A percentile compares a stretch with the other conserved stretches of the same genome.
Conservation (phyloP, 2,797 vertebrate genomes). For the Helicolenus hilgendorfi region DNA sequence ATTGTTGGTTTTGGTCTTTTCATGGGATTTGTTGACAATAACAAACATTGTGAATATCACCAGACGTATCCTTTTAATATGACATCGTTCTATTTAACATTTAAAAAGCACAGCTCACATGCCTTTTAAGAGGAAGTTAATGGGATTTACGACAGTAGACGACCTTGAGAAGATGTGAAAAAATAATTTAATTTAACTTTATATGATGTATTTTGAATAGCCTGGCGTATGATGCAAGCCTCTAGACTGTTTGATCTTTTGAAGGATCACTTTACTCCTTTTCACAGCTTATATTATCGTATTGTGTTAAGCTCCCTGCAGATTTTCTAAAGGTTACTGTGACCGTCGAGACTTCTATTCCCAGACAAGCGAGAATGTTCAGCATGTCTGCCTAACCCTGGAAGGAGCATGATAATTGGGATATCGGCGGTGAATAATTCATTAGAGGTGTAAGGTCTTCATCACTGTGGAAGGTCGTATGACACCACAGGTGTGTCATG, state of each 20-base stretch:
- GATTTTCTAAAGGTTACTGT: conserved; percentile 49
- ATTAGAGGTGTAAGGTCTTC: conserved; percentile 48
- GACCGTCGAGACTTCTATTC: conserved; percentile 19
- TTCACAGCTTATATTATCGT: background rate
- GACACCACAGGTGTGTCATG: conserved; percentile 19
- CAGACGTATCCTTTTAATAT: background rate
- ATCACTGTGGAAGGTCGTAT: conserved; percentile 42
- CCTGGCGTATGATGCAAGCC: background rate
- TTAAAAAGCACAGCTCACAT: background rate
- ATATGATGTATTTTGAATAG: background rate
- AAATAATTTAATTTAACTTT: background rate
- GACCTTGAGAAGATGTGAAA: background rate
- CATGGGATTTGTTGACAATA: background rate
- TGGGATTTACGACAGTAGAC: background rate
- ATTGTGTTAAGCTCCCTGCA: background rate
- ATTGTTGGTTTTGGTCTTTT: background rate
- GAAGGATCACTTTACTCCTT: conserved; percentile 11
- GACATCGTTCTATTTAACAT: background rate
- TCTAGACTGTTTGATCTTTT: conserved; percentile 4
- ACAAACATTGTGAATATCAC: background rate
- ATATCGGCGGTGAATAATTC: conserved; percentile 71
- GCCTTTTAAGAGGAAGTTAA: background rate
- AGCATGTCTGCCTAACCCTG: conserved; percentile 21
- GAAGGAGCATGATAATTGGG: conserved; percentile 68
- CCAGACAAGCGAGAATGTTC: conserved; percentile 15